phyloP scores from a whole-genome alignment of 2,888 invertebrate genomes.

The Chirona hameri region DNA sequence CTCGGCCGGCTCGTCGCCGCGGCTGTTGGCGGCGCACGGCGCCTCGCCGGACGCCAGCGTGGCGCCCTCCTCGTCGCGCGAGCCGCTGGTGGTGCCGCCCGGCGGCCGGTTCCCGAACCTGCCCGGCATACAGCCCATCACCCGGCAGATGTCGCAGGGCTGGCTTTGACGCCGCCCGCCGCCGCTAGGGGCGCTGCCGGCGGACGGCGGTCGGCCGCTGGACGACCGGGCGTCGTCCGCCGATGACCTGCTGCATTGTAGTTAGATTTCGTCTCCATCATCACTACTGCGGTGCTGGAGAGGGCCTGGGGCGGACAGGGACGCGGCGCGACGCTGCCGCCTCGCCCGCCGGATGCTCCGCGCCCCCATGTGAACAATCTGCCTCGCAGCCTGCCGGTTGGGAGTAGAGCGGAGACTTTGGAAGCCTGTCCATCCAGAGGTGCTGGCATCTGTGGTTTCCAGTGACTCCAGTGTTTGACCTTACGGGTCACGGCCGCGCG shows the following conservation, averaged over 20 bases:
- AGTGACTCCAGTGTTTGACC: no score
- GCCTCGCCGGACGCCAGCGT: not conserved
- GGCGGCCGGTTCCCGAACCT: conserved; percentile 31
- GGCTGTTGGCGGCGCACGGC: conserved; percentile 5
- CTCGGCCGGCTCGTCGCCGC: conserved; percentile 13
- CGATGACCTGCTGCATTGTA: not conserved
- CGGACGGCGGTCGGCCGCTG: not conserved
- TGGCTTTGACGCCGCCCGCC: conserved; percentile 39
- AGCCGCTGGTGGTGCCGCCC: conserved; percentile 22
- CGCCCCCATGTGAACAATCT: not conserved
- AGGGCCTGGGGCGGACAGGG: not conserved
- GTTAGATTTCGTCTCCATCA: not conserved
- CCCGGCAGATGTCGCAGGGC: conserved; percentile 39
- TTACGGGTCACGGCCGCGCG: not conserved
- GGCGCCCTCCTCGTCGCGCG: not conserved
- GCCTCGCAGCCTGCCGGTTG: no score
- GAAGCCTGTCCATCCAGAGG: no score
- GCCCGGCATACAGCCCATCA: conserved; percentile 40
- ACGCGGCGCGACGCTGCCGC: not conserved
- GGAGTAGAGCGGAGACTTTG: no score
- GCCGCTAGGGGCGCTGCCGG: not conserved
- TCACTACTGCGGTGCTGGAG: not conserved
- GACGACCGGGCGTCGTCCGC: not conserved
- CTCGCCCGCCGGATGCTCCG: not conserved
- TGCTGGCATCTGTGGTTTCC: no score